Evolutionary conservation across 2,113 vertebrate species (phyloP).

Genomic region (Zingel zingel): DNA sequence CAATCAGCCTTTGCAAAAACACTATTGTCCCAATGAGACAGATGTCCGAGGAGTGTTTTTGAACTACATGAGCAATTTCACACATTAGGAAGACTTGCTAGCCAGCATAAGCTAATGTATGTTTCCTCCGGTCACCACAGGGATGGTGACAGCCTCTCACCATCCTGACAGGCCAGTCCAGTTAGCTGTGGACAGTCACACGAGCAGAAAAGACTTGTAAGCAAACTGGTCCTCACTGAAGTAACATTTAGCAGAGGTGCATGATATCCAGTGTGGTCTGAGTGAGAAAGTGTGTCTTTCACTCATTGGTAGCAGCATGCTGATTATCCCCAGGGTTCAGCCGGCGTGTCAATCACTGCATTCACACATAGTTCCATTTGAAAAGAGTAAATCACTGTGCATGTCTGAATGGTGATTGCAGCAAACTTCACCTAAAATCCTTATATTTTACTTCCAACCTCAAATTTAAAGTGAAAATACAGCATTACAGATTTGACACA

Average conservation of each 20-base stretch:
- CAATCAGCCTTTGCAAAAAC: not conserved
- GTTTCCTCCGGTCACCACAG: constrained; percentile 62
- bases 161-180: constrained; percentile 74
- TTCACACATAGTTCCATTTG: not conserved
- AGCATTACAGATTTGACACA: not conserved
- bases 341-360: not conserved
- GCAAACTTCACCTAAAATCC: too few relatives aligned
- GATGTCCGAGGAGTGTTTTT: constrained; percentile 60
- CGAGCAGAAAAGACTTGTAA: constrained; percentile 75
- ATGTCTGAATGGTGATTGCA: not conserved
- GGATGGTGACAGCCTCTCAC: constrained; percentile 78
- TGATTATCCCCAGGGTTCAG: constrained; percentile 22
- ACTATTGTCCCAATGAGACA: constrained; percentile 14
- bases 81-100: constrained; percentile 76
- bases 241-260: constrained; percentile 75
- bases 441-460: not conserved
- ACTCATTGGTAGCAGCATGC: constrained; percentile 42
- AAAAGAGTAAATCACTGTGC: not conserved
- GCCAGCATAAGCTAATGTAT: constrained; percentile 77
- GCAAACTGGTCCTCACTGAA: constrained; percentile 74
- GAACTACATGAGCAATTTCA: constrained; percentile 79
- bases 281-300: constrained; percentile 66
- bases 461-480: not conserved
- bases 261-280: constrained; percentile 69
- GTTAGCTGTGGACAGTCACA: constrained; percentile 72